Percentiles rank a stretch among this genome's conserved stretches.
These are phyloP conservation scores for Intellagama lesueurii DNA, from an alignment of 2,797 vertebrate genomes.

Conservation along the genomic window DNA sequence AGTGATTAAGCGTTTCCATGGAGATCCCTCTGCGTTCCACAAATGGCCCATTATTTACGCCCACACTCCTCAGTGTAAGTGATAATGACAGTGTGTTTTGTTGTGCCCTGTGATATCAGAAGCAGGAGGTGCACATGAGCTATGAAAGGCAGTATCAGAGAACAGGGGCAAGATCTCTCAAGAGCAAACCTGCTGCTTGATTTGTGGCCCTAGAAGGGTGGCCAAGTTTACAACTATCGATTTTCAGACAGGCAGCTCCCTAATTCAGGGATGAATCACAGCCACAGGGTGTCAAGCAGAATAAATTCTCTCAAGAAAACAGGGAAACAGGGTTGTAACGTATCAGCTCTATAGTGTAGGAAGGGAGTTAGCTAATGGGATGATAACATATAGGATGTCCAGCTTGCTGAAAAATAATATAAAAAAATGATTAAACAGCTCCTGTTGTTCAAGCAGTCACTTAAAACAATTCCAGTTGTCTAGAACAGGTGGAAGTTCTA, in stretches of 20 bases:
- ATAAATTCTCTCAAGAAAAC: conserved; percentile 53
- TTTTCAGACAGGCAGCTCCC: conserved; percentile 24
- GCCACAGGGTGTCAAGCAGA: conserved; percentile 39
- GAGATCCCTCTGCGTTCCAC: conserved; percentile 70
- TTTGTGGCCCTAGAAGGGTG: conserved; percentile 38
- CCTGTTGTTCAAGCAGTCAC: conserved; percentile 39
- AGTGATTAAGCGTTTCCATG: conserved; percentile 80
- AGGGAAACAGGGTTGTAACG: conserved; percentile 19
- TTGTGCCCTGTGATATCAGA: conserved; percentile 46
- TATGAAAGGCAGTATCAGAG: background rate
- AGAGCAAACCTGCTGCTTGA: conserved; percentile 28
- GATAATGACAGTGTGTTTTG: conserved; percentile 57
- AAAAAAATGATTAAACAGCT: background rate
- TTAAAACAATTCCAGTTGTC: conserved; percentile 38
- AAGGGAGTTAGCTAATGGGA: background rate
- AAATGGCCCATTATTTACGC: conserved; percentile 73
- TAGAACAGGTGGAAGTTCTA: background rate
- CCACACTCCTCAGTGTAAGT: conserved; percentile 65
- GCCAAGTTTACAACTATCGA: fast-evolving
- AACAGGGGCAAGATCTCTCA: conserved; percentile 6
- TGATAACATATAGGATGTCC: background rate
- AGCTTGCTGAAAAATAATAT: conserved; percentile 24
- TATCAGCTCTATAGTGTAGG: conserved; percentile 45
- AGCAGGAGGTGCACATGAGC: conserved; percentile 53
- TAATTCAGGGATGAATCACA: conserved; percentile 37